Conservation (phyloP, 2,113 vertebrate genomes). For the Shinisaurus crocodilurus region DNA sequence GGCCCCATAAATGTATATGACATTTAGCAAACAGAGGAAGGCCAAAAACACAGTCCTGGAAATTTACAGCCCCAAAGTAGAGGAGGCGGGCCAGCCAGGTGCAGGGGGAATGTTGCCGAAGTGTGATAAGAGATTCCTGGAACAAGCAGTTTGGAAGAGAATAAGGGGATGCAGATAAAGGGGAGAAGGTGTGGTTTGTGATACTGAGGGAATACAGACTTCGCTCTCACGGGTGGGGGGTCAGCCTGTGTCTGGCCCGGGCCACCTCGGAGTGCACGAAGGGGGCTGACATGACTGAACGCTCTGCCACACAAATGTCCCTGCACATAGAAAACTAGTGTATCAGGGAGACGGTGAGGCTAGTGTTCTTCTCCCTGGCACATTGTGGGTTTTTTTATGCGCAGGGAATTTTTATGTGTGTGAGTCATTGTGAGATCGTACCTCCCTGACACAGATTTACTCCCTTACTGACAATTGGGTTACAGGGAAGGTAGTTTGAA, state of each 20-base stretch:
- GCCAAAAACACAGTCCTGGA: slow-evolving; percentile 6
- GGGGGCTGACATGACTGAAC: too few species aligned
- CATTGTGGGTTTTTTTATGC: too few species aligned
- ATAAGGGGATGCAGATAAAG: neutral
- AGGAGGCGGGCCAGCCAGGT: neutral
- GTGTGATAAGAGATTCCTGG: slow-evolving; percentile 30
- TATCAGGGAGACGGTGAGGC: too few species aligned
- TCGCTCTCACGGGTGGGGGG: neutral
- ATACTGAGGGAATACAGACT: neutral
- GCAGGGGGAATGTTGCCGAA: slow-evolving; percentile 20
- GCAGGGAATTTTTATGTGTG: too few species aligned
- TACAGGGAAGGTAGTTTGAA: too few species aligned
- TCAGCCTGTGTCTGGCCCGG: neutral
- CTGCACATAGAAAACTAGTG: too few species aligned
- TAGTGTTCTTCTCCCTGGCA: too few species aligned
- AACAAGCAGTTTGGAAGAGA: slow-evolving; percentile 23
- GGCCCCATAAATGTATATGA: neutral
- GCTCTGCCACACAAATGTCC: too few species aligned
- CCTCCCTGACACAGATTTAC: too few species aligned
- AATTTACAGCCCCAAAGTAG: neutral
- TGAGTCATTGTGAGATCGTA: too few species aligned
- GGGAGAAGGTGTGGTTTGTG: slow-evolving; percentile 22
- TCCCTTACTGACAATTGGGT: too few species aligned
- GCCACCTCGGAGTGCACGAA: neutral
- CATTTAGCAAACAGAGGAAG: slow-evolving; percentile 25